Evolutionary conservation across 2,888 invertebrate species (phyloP).

Genomic region (Erpobdella octoculata): DNA sequence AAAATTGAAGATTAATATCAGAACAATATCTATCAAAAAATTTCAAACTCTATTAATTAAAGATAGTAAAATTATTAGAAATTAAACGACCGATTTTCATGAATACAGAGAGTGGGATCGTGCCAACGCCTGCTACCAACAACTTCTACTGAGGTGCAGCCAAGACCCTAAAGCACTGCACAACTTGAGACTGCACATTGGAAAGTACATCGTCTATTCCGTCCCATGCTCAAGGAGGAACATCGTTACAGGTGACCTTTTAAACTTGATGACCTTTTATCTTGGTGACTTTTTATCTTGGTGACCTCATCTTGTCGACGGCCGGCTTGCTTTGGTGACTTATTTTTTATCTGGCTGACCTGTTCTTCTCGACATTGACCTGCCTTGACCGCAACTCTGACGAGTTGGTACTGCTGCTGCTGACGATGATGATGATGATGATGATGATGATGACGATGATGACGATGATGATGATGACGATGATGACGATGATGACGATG

Average conservation of each 20-base stretch:
- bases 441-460: not conserved
- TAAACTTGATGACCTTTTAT: too few relatives aligned
- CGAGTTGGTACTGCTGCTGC: not conserved
- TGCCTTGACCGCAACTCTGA: too few relatives aligned
- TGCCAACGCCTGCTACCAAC: conserved; percentile 29
- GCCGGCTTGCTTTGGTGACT: too few relatives aligned
- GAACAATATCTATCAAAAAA: not conserved
- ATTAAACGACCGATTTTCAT: too few relatives aligned
- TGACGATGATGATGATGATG: not conserved
- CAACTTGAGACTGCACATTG: conserved; percentile 18
- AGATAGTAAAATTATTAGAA: not conserved
- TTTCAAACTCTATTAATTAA: not conserved
- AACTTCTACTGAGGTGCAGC: conserved; percentile 25
- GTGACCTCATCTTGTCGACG: too few relatives aligned
- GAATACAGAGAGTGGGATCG: conserved; percentile 31
- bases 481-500: too few relatives aligned
- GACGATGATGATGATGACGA: not conserved
- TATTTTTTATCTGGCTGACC: too few relatives aligned
- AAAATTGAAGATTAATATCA: not conserved
- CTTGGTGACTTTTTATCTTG: too few relatives aligned
- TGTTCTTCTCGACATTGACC: too few relatives aligned
- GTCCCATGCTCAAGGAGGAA: conserved; percentile 24
- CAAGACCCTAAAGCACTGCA: conserved; percentile 25
- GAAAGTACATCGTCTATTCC: conserved; percentile 24
- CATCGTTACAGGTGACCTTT: not conserved